Evolutionary conservation across 2,797 vertebrate species (phyloP), one percentile per base, ranked within the genome.

Genomic region (Neostethus bicornis): DNA sequence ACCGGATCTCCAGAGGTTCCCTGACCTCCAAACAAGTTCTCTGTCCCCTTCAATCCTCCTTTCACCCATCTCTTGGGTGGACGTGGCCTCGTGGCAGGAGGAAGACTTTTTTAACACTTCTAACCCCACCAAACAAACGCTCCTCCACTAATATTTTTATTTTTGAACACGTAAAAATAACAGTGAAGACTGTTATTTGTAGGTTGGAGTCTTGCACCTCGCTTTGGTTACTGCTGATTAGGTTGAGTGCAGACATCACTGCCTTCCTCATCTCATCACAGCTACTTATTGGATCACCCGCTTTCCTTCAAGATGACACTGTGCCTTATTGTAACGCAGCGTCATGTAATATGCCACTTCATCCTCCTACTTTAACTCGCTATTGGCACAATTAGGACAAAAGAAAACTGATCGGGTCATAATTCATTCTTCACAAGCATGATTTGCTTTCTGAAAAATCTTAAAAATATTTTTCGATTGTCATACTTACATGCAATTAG

Each of bases 71-170:
- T 51, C 46, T 69, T 52, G 37, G 43, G 70, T 70, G 70, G 59
- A 58, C 60, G n/a, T 37, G 51, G 14, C 58, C 51, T 4, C 38
- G 17, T 2, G 16, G 41, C 35, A 23, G 51, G 52, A 57, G 60
- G 50, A 28, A 55, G 63, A 73, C 68, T 66, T 52, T 67, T 38
- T 60, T 86, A 85, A 89, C 81, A 64, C 61, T 41, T 52, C 78
- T 87, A 84, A 85, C 78, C 62, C 35, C 58, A 54, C 23, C 64
- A n/a, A 51, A 42, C 20, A 13, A 46, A 55, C 5, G 13, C 45
- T 55, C 54, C 49, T 26, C 10, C 21, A 44, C 51, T 61, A 61
- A 17, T 55, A 16, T 37, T 10, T 23, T 5, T 47, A 10, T 41
- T 43, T 29, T 26, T 8, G 4, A n/a, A 55, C 12, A 26, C 42